Evolutionary conservation across 92 coral and sea anemone genomes (phyloP).

Genomic region (Palythoa grandis): DNA sequence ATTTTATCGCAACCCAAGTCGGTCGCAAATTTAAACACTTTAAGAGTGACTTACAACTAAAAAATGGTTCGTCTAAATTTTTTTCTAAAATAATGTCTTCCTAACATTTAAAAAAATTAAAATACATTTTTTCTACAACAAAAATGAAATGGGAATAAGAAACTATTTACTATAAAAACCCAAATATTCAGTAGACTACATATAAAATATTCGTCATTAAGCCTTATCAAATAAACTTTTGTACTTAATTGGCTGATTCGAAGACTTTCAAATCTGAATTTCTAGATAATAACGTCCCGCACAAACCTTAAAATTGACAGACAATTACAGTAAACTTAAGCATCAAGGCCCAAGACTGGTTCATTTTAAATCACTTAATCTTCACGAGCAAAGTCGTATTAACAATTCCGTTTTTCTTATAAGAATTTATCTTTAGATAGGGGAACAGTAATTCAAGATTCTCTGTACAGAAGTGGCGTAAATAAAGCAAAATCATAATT

Average conservation of each 20-base stretch:
- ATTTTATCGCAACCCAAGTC: background rate
- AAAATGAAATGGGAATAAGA: background rate
- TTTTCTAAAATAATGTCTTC: background rate
- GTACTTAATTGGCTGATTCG: background rate
- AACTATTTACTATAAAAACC: background rate
- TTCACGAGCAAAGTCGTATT: background rate
- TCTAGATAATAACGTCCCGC: background rate
- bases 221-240: background rate
- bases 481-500: background rate
- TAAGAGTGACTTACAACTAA: background rate
- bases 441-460: background rate
- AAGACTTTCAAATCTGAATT: constrained; percentile 17
- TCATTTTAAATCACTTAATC: constrained; percentile 1
- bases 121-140: background rate
- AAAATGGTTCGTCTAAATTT: background rate
- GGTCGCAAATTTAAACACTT: background rate
- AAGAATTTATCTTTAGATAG: constrained; percentile 9
- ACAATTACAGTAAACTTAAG: background rate
- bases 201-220: background rate
- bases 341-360: background rate
- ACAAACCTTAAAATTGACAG: background rate
- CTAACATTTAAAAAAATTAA: background rate
- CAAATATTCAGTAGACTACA: background rate
- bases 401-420: background rate
- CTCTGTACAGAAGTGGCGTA: constrained; percentile 2